Conservation (phyloP, 2,888 invertebrate species). For the Abrostola triplasia region DNA sequence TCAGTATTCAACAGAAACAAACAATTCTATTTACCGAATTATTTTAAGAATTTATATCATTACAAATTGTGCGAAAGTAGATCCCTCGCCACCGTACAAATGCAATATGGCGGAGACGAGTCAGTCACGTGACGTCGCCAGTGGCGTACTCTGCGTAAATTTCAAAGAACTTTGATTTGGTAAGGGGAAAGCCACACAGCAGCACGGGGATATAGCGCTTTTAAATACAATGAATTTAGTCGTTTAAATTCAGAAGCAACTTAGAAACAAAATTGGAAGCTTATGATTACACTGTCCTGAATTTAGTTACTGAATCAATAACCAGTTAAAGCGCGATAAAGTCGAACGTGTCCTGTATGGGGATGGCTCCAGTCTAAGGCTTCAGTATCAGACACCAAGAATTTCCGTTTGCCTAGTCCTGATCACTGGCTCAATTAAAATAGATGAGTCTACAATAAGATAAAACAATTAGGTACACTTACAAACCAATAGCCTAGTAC, state of each 20-base stretch:
- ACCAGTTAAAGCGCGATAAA: slow-evolving; percentile 1
- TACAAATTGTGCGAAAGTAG: slow-evolving; percentile 70
- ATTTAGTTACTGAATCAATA: slow-evolving; percentile 5
- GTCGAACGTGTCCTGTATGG: slow-evolving; percentile 1
- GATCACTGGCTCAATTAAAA: no score
- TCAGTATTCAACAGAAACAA: slow-evolving; percentile 43
- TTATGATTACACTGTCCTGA: slow-evolving; percentile 4
- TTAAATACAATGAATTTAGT: slow-evolving; percentile 12
- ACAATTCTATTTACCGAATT: slow-evolving; percentile 45
- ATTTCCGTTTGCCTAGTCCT: no score
- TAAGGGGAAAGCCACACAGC: not conserved
- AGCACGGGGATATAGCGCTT: no score
- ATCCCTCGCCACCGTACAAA: slow-evolving; percentile 71
- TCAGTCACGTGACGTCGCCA: slow-evolving; percentile 73
- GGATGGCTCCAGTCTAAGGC: slow-evolving; percentile 8
- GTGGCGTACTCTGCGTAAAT: slow-evolving; percentile 40
- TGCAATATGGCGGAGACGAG: slow-evolving; percentile 77
- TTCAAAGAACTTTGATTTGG: not conserved
- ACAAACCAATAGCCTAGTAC: no score
- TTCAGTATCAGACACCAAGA: no score
- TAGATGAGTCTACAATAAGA: no score
- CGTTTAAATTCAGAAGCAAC: not conserved
- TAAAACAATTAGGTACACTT: no score
- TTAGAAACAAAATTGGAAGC: slow-evolving; percentile 4
- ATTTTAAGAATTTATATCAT: slow-evolving; percentile 60